Conservation (phyloP, 2,113 vertebrate genomes). For the Aix galericulata region DNA sequence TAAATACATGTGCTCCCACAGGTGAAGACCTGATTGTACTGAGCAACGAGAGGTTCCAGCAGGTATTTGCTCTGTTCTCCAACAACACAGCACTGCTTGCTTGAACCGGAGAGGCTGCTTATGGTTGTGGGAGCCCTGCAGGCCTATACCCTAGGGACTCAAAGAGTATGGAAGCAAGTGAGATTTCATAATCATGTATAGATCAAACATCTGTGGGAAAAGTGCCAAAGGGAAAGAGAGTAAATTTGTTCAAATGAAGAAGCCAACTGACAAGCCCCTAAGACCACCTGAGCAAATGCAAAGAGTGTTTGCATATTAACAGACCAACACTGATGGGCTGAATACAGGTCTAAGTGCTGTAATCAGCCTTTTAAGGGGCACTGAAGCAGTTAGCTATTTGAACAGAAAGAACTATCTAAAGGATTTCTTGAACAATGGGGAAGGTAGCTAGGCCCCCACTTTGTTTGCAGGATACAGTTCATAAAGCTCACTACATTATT, state of each 20-base stretch:
- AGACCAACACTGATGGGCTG: neutral
- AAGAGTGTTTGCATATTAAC: neutral
- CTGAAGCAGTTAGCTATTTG: neutral
- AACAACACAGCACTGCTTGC: fast-evolving
- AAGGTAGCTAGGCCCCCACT: neutral
- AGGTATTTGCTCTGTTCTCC: neutral
- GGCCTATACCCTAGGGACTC: neutral
- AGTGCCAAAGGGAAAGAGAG: neutral
- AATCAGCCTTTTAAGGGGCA: neutral
- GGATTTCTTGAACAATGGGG: neutral
- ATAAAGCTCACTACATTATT: neutral
- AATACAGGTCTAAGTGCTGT: neutral
- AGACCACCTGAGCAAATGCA: neutral
- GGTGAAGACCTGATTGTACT: neutral
- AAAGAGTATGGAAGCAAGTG: neutral
- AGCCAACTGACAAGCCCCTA: neutral
- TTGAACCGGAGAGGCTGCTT: neutral
- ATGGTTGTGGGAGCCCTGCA: fast-evolving
- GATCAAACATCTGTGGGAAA: neutral
- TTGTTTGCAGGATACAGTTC: neutral
- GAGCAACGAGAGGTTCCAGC: neutral
- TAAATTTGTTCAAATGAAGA: constrained; percentile 5
- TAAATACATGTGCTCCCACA: neutral
- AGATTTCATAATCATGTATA: neutral
- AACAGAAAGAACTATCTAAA: neutral